Evolutionary conservation across 1,140 invertebrate genomes (phyloP).

Genomic region (Pectinophora gossypiella): DNA sequence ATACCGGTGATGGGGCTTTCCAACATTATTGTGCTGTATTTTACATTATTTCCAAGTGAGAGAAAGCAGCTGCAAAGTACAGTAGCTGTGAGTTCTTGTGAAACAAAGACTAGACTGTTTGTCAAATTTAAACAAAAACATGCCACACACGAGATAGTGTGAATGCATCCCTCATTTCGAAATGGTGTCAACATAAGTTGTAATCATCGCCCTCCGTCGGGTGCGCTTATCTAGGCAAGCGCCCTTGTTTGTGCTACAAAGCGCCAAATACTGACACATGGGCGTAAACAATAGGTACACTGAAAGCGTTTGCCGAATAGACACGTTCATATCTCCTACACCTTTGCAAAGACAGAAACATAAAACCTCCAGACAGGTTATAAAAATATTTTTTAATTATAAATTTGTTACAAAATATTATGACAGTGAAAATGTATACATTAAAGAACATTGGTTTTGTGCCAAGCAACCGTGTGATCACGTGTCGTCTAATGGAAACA

Average conservation of each 20-base stretch:
- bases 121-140: constrained; percentile 2
- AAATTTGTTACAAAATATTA: neutral
- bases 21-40: no score
- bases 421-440: neutral
- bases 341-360: no score
- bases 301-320: neutral
- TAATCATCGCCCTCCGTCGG: constrained; percentile 13
- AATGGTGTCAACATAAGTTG: constrained; percentile 19
- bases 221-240: constrained; percentile 43
- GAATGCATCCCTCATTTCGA: constrained; percentile 28
- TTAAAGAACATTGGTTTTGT: constrained; percentile 21
- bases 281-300: constrained; percentile 35
- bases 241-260: constrained; percentile 37
- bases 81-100: no score
- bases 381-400: neutral
- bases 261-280: constrained; percentile 30
- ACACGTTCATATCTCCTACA: no score
- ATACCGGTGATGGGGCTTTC: no score
- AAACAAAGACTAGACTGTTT: no score
- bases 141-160: constrained; percentile 9
- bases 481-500: constrained; percentile 21
- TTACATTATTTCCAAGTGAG: no score
- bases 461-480: constrained; percentile 18
- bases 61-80: no score
- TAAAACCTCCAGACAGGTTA: no score